Evolutionary conservation across 2,888 invertebrate species (phyloP), one percentile per base, ranked within the genome.

Genomic region (Apantesis nais): DNA sequence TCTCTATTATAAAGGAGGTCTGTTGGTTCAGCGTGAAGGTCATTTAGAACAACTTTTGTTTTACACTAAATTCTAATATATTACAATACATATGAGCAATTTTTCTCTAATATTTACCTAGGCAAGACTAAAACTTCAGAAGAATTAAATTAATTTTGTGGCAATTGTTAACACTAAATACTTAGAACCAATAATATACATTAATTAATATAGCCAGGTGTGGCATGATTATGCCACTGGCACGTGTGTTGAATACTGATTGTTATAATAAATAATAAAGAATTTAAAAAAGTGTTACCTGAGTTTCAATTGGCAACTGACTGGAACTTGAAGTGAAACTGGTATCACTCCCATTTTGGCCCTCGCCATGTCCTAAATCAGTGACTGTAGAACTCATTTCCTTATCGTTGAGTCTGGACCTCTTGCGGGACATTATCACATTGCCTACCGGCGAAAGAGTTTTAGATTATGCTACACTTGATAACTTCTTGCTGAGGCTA

Each of bases 391-490:
- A 86, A 79, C 84, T 90, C 92, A 92, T 92, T 83, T 92, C 91
- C 83, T 89, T 89, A 81, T 88, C 90, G 76, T 78, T 83, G 73
- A 85, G 78, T 67, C 92, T 88, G 74, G 88, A 85, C 73, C 94
- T 87, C 86, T 95, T 95, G 52, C 94, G 93, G 77, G 94, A 94
- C 94, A 94, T 95, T 89, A 87, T 93, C 82, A 90, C 93, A 93
- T 93, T 70, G 78, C 78, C 82, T 75, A 76, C 76, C 81, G 78
- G 79, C 80, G 69, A 62, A 70, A 70, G 44, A 58, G 29, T 67
- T 72, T 37, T 65, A 66, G 41, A 60, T 66, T 63, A 39, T 48
- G 60, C 41, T 66, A 58, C 70, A 74, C 75, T 75, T 55, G 52
- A 61, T 52, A 71, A 58, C 55, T 70, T 66, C 29, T 52, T 22